Conservation (phyloP, 2,113 vertebrate genomes). For the Sturnus vulgaris region DNA sequence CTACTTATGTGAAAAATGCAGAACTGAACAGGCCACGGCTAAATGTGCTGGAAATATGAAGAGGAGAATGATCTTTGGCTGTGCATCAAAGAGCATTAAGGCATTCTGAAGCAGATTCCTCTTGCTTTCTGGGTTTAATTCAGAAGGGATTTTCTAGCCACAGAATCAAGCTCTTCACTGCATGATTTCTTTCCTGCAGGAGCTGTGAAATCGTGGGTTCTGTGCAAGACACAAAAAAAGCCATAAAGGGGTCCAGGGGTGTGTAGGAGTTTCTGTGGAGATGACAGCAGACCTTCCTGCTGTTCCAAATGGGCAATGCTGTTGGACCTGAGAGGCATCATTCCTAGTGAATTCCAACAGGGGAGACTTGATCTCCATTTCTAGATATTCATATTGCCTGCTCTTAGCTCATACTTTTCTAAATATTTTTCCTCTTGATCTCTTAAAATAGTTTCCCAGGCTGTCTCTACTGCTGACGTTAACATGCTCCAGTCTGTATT, state of each 20-base stretch:
- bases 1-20: constrained; percentile 27
- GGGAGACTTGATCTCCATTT: constrained; percentile 2
- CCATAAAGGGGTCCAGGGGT: not conserved
- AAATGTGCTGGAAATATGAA: constrained; percentile 40
- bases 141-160: constrained; percentile 26
- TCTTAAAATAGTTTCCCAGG: constrained; percentile 51
- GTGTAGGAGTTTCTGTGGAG: not conserved
- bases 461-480: constrained; percentile 33
- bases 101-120: constrained; percentile 44
- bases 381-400: constrained; percentile 15
- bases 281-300: not conserved
- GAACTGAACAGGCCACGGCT: not conserved
- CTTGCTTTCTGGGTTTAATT: constrained; percentile 33
- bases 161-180: not conserved
- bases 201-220: not conserved
- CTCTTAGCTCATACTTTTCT: constrained; percentile 31
- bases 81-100: constrained; percentile 32
- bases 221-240: not conserved
- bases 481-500: constrained; percentile 24
- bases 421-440: constrained; percentile 44
- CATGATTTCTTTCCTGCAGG: constrained; percentile 5
- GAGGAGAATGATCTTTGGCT: constrained; percentile 38
- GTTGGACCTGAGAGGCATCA: not conserved
- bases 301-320: not conserved
- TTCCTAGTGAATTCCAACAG: not conserved